These are phyloP conservation scores for Solea senegalensis DNA, from an alignment of 2,113 vertebrate genomes.

Conservation along the genomic window DNA sequence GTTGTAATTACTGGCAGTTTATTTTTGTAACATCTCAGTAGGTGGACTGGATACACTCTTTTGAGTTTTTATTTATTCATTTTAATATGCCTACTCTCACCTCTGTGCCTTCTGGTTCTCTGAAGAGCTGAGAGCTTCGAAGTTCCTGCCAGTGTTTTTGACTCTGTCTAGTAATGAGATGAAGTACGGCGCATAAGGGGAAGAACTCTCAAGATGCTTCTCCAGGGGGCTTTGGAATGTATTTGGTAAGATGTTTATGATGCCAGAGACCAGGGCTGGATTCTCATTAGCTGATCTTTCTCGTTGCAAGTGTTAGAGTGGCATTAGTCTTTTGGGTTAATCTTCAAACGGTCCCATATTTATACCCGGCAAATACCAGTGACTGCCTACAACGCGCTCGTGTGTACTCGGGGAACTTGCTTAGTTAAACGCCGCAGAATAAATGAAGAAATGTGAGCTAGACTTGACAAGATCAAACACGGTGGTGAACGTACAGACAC, in stretches of 20 bases:
- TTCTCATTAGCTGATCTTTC: constrained; percentile 83
- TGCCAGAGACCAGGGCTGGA: constrained; percentile 81
- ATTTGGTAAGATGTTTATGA: constrained; percentile 83
- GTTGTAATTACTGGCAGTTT: constrained; percentile 6
- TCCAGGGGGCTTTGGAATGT: constrained; percentile 78
- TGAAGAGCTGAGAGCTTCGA: constrained; percentile 62
- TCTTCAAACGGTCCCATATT: constrained; percentile 84
- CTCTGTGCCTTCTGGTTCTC: constrained; percentile 51
- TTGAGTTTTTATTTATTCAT: constrained; percentile 30
- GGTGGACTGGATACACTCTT: constrained; percentile 34
- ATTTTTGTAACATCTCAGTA: constrained; percentile 47
- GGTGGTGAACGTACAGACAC: constrained; percentile 79
- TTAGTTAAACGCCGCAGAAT: constrained; percentile 78
- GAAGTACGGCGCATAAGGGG: constrained; percentile 64
- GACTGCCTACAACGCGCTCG: constrained; percentile 73
- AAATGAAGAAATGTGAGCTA: constrained; percentile 80
- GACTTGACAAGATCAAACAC: constrained; percentile 84
- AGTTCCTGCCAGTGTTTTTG: constrained; percentile 66
- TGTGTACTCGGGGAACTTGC: constrained; percentile 75
- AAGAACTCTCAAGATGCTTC: constrained; percentile 72
- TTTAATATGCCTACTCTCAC: constrained; percentile 58
- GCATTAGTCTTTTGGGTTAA: constrained; percentile 81
- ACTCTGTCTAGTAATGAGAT: constrained; percentile 75
- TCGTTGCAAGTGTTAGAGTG: constrained; percentile 73
- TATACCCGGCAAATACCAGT: constrained; percentile 79